Percentiles rank a stretch among this genome's conserved stretches.
Conservation (phyloP, 2,113 vertebrate species). For the Gobius niger region DNA sequence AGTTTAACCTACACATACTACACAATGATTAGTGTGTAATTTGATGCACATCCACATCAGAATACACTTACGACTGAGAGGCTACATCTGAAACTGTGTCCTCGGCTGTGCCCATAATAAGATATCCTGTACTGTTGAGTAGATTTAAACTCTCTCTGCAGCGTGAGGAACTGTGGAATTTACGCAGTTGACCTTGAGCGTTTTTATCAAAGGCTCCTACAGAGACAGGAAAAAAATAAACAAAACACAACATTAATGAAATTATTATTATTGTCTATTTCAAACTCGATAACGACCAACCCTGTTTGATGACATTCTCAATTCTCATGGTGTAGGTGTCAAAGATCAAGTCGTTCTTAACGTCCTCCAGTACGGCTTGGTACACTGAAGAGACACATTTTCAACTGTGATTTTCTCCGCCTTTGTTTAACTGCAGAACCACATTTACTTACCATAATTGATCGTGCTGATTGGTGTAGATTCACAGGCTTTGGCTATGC, state of each 20-base stretch:
- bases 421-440: background rate
- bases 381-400: conserved; percentile 58
- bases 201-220: conserved; percentile 52
- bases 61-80: background rate
- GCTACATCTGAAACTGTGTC: conserved; percentile 28
- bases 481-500: conserved; percentile 73
- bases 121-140: conserved; percentile 45
- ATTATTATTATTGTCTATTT: background rate
- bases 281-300: conserved; percentile 36
- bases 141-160: conserved; percentile 62
- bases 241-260: background rate
- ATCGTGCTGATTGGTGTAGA: conserved; percentile 54
- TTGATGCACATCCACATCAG: background rate
- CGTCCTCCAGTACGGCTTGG: conserved; percentile 45
- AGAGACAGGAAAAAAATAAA: background rate
- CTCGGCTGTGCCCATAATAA: conserved; percentile 68
- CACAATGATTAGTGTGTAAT: background rate
- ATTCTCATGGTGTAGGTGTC: conserved; percentile 61
- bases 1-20: background rate
- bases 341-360: background rate
- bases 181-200: conserved; percentile 23
- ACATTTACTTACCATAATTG: conserved; percentile 64
- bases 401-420: conserved; percentile 17
- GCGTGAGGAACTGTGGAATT: conserved; percentile 58
- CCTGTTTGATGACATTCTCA: conserved; percentile 61